phyloP scores from a whole-genome alignment of 2,113 vertebrate species.

The Lanius ludovicianus region DNA sequence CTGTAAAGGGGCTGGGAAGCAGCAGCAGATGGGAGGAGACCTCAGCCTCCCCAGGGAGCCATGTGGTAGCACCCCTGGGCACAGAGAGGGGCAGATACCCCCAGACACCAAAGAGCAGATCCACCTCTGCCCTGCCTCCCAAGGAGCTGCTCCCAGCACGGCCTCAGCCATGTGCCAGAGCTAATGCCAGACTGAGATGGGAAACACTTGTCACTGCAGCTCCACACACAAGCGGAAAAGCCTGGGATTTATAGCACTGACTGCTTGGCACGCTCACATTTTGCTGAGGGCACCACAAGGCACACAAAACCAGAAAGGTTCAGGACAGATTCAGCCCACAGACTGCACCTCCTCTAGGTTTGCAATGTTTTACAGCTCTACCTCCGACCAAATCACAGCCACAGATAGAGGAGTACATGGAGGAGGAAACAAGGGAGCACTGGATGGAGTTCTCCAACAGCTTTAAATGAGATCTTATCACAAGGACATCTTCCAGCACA shows the following conservation, averaged over 20 bases:
- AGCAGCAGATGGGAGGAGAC: rapidly evolving
- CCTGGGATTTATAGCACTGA: background rate
- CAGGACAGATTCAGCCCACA: background rate
- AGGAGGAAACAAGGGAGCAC: background rate
- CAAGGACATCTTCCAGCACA: background rate
- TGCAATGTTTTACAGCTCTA: background rate
- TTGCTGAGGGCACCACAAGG: background rate
- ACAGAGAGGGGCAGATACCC: background rate
- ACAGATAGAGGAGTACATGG: rapidly evolving
- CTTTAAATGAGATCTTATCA: background rate
- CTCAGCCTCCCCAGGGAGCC: background rate
- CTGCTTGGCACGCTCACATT: background rate
- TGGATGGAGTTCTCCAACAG: background rate
- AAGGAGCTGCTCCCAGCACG: background rate
- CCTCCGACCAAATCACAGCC: background rate
- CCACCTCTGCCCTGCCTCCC: background rate
- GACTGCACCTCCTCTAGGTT: background rate
- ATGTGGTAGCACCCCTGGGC: background rate
- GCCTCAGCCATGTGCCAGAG: background rate
- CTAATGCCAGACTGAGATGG: background rate
- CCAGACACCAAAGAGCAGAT: background rate
- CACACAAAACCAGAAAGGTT: background rate
- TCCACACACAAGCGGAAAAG: background rate
- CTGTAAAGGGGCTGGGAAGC: background rate
- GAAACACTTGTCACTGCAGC: background rate